Evolutionary conservation across 2,113 vertebrate species (phyloP).

Genomic region (Pseudopipra pipra): DNA sequence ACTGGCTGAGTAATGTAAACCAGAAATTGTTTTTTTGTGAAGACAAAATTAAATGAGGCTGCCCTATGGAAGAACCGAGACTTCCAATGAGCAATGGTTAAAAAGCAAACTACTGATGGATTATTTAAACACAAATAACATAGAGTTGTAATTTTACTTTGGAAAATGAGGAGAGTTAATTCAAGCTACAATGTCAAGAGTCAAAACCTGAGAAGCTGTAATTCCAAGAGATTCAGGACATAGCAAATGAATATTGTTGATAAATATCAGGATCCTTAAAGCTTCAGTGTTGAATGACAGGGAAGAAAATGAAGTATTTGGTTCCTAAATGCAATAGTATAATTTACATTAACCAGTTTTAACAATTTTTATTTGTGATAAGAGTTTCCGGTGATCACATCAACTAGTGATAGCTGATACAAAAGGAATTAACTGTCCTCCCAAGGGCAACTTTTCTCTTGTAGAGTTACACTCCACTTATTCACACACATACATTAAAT

Average conservation of each 20-base stretch:
- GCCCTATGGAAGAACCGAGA: neutral
- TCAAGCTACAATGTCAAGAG: neutral
- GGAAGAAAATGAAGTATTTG: neutral
- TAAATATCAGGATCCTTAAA: neutral
- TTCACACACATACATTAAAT: neutral
- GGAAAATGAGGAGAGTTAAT: neutral
- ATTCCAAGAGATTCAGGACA: neutral
- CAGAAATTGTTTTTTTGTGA: neutral
- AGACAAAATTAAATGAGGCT: neutral
- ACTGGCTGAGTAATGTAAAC: neutral
- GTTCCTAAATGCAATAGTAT: neutral
- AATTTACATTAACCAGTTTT: neutral
- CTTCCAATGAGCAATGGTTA: neutral
- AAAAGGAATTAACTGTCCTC: neutral
- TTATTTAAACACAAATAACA: neutral
- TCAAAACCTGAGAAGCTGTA: neutral
- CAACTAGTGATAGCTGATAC: neutral
- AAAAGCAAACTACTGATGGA: neutral
- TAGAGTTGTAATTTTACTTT: neutral
- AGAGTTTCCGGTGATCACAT: neutral
- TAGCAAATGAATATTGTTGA: neutral
- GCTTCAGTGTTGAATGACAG: neutral
- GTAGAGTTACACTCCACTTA: neutral
- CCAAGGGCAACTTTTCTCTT: neutral
- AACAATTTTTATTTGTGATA: neutral